Evolutionary conservation across 2,888 invertebrate genomes (phyloP), one percentile per base, ranked within the genome.

Genomic region (Sisyra terminalis): DNA sequence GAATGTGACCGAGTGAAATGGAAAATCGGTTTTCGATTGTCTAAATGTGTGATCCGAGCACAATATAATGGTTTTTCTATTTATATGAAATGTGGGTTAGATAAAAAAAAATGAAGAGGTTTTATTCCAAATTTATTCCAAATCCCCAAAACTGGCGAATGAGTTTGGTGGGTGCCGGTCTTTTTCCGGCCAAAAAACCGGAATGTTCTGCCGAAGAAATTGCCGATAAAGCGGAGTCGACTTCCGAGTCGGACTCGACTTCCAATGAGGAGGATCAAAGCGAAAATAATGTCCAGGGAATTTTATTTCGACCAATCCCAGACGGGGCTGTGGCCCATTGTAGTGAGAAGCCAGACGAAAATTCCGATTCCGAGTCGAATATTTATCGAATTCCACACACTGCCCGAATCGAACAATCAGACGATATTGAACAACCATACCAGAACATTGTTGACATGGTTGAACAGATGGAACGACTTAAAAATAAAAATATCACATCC

Each of bases 111-210:
- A 62, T 63, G 63, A 62, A 61, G 52, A 63, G 61, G 50, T 57
- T 62, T 48, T 60, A 57, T 46, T 56, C 56, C 37, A 61, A 59
- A 53, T 53, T 62, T 40, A 24, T 24, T 24, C 51, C 53, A n/a
- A 59, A 60, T 43, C 24, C 35, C 9, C 59, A 58, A 45, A 59
- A 61, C 47, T 61, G 62, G 61, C 52, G 62, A 15, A 53, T 61
- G 9, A 59, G 59, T 4, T 58, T 62, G 24, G 60, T 62, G 3
- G 60, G 18, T 29, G 13, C 40, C 14, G 15, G 29, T 14, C 30
- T 40, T 30, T 29, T 29, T 15, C 29, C 29, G 14, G 30, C 29
- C 30, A 37, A 9, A 11, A 40, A 40, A 30, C 29, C 29, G 14
- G 30, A 40, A 29, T 17, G 11, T 18, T 9, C n/a, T 3, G 9